Conservation (phyloP, 2,888 invertebrate genomes). For the Microctonus brassicae region DNA sequence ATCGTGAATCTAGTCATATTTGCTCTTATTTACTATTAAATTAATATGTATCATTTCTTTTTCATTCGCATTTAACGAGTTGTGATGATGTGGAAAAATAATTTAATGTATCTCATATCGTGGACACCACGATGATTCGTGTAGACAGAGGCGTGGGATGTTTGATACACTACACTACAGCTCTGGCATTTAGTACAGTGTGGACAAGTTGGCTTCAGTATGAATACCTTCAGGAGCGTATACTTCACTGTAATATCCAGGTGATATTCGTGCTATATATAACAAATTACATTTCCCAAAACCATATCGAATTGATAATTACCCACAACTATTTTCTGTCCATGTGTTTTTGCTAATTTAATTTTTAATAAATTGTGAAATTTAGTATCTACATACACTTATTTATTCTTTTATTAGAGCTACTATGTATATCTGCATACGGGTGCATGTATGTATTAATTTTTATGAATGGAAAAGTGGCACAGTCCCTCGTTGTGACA, state of each 20-base stretch:
- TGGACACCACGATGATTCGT: neutral
- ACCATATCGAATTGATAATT: too few species aligned
- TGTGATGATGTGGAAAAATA: neutral
- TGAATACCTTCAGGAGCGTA: constrained; percentile 27
- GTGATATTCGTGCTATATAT: too few species aligned
- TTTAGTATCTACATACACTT: neutral
- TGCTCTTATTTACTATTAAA: too few species aligned
- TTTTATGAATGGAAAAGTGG: neutral
- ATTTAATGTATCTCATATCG: neutral
- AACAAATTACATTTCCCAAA: too few species aligned
- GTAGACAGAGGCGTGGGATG: constrained; percentile 2
- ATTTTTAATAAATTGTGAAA: too few species aligned
- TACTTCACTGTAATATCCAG: neutral
- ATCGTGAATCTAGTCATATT: too few species aligned
- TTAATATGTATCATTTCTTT: neutral
- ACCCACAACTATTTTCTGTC: too few species aligned
- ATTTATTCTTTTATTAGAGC: neutral
- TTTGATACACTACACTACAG: constrained; percentile 22
- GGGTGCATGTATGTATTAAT: neutral
- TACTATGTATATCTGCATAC: neutral
- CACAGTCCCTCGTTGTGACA: neutral
- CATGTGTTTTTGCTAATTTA: too few species aligned
- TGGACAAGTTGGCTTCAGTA: constrained; percentile 19
- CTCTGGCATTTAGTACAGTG: constrained; percentile 35
- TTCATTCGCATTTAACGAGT: too few species aligned